phyloP scores from a whole-genome alignment of 2,113 vertebrate species.

The Heterotilapia buettikoferi region DNA sequence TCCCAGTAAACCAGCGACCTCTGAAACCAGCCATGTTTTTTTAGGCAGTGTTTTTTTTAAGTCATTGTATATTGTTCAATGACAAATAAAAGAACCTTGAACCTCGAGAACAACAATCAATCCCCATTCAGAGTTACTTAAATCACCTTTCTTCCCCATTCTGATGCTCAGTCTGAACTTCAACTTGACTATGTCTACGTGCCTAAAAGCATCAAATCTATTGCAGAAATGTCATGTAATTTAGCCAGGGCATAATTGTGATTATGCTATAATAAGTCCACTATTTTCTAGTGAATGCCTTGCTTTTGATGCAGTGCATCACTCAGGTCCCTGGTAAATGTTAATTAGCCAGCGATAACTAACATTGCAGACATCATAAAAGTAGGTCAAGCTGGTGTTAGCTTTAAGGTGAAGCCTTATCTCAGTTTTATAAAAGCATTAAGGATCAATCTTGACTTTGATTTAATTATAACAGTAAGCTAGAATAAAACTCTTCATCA shows the following conservation, averaged over 20 bases:
- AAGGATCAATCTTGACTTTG: background rate
- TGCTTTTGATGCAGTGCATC: background rate
- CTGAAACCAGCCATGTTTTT: background rate
- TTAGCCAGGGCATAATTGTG: background rate
- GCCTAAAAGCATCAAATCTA: background rate
- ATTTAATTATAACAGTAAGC: background rate
- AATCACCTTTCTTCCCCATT: background rate
- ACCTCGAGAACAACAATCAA: background rate
- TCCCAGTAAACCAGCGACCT: background rate
- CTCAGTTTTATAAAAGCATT: background rate
- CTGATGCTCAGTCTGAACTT: background rate
- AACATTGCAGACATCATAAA: background rate
- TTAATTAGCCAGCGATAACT: background rate
- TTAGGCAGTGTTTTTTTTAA: background rate
- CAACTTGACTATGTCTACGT: background rate
- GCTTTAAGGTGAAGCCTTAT: background rate
- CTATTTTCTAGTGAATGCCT: background rate
- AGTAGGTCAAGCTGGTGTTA: rapidly evolving
- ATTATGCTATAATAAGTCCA: background rate
- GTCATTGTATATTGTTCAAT: background rate
- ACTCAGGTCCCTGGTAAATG: background rate
- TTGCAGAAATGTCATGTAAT: background rate
- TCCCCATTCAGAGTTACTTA: background rate
- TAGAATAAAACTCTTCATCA: background rate
- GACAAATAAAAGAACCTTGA: background rate